Evolutionary conservation across 2,113 vertebrate genomes (phyloP), one percentile per base, ranked within the genome.

Genomic region (Capreolus pygargus): DNA sequence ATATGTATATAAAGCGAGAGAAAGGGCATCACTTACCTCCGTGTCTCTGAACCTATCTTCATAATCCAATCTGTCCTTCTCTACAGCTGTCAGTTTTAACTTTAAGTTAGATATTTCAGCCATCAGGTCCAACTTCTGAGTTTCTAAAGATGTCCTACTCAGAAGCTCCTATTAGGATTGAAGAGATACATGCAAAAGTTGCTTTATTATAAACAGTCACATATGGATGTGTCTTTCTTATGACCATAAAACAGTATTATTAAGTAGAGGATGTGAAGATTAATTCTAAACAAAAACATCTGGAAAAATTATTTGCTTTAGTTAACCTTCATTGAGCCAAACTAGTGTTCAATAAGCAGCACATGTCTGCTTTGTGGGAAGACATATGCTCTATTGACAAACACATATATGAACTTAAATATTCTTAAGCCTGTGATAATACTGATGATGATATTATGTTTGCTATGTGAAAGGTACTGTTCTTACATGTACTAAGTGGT

Each of bases 91-190:
- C 97, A 99, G 98, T 95, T 99, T 99, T 94, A 99, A 98, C 98
- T 99, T 99, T 89, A 99, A 98, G 98, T 99, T 99, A 95, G 99
- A 99, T 97, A 99, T 97, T 98, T 99, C 99, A 27, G 99, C 99
- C 98, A 99, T 99, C 87, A 99, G 99, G 55, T 99, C 99, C 86
- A 99, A 94, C 97, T 99, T 99, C 98, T 99, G 99, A 78, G 98
- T 99, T 98, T 99, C 99, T 93, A 99, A 98, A 10, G 99, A 98
- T 8, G 99, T 99, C 98, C 99, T 99, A 97, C 99, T 99, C 95
- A 99, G 94, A 86, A 99, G 99, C 96, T 99, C 99, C 99, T 99
- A 93, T 91, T 97, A 67, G 90, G 96, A 86, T 94, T 83, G 83
- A 96, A 95, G 82, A 97, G 25, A 95, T n/a, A 96, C 3, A 92